Conservation (phyloP, 2,113 vertebrate genomes). For the Hemicordylus capensis region DNA sequence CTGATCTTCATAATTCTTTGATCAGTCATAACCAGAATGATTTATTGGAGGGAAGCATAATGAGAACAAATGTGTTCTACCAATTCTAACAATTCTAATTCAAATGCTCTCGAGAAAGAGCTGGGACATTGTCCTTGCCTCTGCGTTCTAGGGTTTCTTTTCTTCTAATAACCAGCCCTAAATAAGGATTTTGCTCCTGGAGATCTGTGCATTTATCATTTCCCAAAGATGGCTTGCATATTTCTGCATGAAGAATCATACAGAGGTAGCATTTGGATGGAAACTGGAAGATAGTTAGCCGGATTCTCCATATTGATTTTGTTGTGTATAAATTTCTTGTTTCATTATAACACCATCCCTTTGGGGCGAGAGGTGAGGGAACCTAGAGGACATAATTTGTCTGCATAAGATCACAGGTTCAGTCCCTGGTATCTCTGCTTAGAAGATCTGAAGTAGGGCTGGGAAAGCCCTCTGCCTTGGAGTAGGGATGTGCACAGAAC, state of each 20-base stretch:
- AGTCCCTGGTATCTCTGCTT: not conserved
- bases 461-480: too few relatives aligned
- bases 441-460: too few relatives aligned
- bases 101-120: not conserved
- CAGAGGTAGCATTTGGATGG: not conserved
- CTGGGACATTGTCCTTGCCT: not conserved
- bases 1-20: not conserved
- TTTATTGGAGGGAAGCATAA: not conserved
- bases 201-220: not conserved
- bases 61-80: not conserved
- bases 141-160: not conserved
- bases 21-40: not conserved
- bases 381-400: not conserved
- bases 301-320: not conserved
- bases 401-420: not conserved
- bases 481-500: too few relatives aligned
- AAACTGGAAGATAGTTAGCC: not conserved
- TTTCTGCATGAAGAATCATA: not conserved
- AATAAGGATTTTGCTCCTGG: not conserved
- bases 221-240: not conserved
- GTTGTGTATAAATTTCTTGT: not conserved
- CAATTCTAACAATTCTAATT: slow-evolving; percentile 17
- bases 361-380: not conserved
- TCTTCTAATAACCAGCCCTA: not conserved
- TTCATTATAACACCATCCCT: not conserved